Evolutionary conservation across 53 echinoderm and acorn worm genomes (phyloP), one percentile per base, ranked within the genome.

Genomic region (Temnopleurus reevesii): DNA sequence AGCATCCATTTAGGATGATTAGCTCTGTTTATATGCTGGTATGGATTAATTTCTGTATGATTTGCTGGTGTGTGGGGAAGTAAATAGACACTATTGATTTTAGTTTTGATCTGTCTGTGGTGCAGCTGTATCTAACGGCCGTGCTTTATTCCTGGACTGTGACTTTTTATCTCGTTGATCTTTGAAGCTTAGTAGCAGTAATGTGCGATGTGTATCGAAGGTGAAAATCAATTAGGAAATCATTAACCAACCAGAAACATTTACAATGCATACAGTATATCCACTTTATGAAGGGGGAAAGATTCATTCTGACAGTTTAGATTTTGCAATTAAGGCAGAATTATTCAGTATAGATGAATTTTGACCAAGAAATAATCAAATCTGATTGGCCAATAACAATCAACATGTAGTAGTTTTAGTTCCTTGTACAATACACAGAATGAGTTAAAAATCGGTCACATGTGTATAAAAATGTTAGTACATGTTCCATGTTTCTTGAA

Each of bases 11-110:
- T 79, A 49, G 28, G 41, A 79, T 49, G 79, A 79, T 79, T 79
- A 83, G 51, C 80, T 34, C 83, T 83, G 83, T 83, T 83, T 83
- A 28, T 77, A 4, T 79, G 79, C 83, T 53, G 83, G 79, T 79
- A 49, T 46, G 29, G 79, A 79, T 77, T 79, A 15, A 79, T 8
- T 13, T 47, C 79, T 46, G 46, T 79, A 49, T 46, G 46, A 79
- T 46, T 46, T 79, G 46, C 79, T 79, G 49, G 79, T 49, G 55
- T 83, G 83, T 30, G 21, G 71, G 55, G 51, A 53, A 49, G 83
- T 83, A 83, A 83, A 83, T 83, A 83, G 83, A 56, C 34, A 54
- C 33, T 83, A 83, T 83, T 83, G 83, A 83, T 83, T 83, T 83
- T 3, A 55, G 83, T 83, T 83, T 56, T 83, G 83, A 83, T 83